Evolutionary conservation across 2,113 vertebrate species (phyloP).

Genomic region (Pteronura brasiliensis): DNA sequence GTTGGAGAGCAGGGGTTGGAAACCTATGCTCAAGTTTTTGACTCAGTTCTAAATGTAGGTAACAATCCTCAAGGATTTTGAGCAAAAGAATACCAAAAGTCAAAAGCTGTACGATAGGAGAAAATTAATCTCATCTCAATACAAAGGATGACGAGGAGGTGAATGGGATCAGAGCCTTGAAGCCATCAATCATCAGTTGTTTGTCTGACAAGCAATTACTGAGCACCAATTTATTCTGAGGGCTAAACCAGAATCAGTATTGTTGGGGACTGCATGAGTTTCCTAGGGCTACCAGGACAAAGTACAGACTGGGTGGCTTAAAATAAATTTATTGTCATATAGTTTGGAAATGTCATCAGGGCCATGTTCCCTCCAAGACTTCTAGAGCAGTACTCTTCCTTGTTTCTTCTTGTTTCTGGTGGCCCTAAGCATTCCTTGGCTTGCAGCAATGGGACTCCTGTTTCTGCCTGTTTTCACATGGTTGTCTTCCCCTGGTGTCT

Average conservation of each 20-base stretch:
- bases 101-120: background rate
- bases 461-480: background rate
- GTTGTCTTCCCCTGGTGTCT: background rate
- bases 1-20: background rate
- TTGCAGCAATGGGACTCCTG: accelerated
- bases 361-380: accelerated
- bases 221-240: background rate
- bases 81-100: background rate
- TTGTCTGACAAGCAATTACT: background rate
- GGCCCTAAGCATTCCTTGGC: background rate
- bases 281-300: background rate
- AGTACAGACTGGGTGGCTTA: background rate
- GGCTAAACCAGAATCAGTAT: background rate
- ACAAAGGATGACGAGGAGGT: background rate
- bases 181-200: background rate
- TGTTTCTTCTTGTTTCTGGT: background rate
- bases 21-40: background rate
- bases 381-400: background rate
- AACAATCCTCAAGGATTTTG: background rate
- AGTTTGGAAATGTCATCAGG: no score
- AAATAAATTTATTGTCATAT: background rate
- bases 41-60: background rate
- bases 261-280: background rate
- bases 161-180: background rate
- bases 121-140: background rate